phyloP scores from a whole-genome alignment of 2,113 vertebrate genomes.

The Caranx melampygus region DNA sequence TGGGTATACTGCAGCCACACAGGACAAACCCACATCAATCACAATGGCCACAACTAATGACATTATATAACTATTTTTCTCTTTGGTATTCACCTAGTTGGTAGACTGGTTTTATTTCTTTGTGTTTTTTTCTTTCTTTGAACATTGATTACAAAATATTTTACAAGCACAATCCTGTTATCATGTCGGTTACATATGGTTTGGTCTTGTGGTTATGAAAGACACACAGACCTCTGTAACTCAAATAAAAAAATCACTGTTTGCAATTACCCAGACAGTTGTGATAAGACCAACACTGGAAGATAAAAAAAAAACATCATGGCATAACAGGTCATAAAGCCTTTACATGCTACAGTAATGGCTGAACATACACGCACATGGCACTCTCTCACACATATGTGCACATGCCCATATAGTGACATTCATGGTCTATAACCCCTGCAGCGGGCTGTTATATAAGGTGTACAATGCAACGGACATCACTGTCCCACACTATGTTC shows the following conservation, averaged over 20 bases:
- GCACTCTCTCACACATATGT: background rate
- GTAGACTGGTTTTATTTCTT: background rate
- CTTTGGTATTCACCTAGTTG: background rate
- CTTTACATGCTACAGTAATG: constrained; percentile 19
- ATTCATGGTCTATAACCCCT: constrained; percentile 19
- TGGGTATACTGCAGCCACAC: background rate
- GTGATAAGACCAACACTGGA: constrained; percentile 18
- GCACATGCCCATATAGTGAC: constrained; percentile 17
- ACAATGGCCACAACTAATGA: background rate
- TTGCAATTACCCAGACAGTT: constrained; percentile 22
- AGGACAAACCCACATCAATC: background rate
- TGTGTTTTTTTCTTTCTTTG: background rate
- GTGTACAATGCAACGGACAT: constrained; percentile 25
- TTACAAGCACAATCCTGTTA: background rate
- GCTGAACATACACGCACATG: background rate
- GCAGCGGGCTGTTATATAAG: constrained; percentile 49
- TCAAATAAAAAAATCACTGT: constrained; percentile 2
- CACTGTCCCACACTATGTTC: constrained; percentile 32
- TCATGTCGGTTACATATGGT: background rate
- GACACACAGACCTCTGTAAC: background rate
- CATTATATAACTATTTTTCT: background rate
- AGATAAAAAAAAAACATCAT: constrained; percentile 15
- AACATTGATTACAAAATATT: background rate
- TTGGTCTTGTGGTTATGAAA: background rate
- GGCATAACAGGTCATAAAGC: constrained; percentile 14